A percentile compares a stretch with the other conserved stretches of the same genome.
These are phyloP conservation scores for Epizoanthus rinbou DNA, from an alignment of 92 coral and sea anemone genomes.

Conservation along the genomic window DNA sequence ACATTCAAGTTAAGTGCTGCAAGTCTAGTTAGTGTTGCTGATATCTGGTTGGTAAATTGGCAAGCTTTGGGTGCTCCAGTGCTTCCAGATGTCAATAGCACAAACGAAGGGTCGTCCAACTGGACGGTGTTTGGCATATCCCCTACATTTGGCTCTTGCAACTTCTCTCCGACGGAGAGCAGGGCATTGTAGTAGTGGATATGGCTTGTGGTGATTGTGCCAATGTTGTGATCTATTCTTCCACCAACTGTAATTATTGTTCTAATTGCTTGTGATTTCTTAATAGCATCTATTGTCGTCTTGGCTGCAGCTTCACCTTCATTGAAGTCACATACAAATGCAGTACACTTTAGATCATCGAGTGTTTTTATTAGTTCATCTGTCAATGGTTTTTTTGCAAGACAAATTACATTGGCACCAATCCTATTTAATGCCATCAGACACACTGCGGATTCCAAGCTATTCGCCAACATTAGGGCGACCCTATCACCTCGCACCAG, in stretches of 20 bases:
- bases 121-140: neutral
- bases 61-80: slow-evolving; percentile 53
- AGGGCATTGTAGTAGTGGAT: slow-evolving; percentile 1
- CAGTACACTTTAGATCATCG: too few relatives aligned
- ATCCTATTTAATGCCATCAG: too few relatives aligned
- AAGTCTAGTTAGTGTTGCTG: slow-evolving; percentile 31
- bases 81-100: slow-evolving; percentile 54
- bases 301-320: neutral
- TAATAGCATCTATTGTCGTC: neutral
- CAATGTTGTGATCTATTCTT: neutral
- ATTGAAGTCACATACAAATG: neutral
- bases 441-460: too few relatives aligned
- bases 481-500: too few relatives aligned
- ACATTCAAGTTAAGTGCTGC: slow-evolving; percentile 25
- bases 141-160: neutral
- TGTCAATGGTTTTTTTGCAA: too few relatives aligned
- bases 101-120: slow-evolving; percentile 5
- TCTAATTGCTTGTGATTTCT: neutral
- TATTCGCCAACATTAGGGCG: too few relatives aligned
- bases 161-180: neutral
- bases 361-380: too few relatives aligned
- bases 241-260: slow-evolving; percentile 8
- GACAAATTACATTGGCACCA: too few relatives aligned
- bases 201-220: neutral
- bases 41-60: slow-evolving; percentile 51